phyloP scores from a whole-genome alignment of 2,888 invertebrate genomes.

The Stenurella melanura region DNA sequence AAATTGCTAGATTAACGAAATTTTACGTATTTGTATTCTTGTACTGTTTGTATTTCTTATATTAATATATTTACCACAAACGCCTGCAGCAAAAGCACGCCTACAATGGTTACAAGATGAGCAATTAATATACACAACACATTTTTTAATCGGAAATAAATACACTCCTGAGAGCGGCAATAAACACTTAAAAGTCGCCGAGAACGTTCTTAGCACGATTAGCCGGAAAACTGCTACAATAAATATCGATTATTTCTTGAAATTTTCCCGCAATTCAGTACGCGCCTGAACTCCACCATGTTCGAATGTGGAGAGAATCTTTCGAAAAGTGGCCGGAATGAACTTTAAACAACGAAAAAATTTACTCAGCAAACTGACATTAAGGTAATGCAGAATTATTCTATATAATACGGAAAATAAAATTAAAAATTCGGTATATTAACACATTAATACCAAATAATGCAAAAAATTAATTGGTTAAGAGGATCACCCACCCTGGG shows the following conservation, averaged over 20 bases:
- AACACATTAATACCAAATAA: too few species aligned
- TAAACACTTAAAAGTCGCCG: neutral
- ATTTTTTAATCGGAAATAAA: neutral
- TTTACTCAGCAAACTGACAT: neutral
- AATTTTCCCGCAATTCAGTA: slow-evolving; percentile 33
- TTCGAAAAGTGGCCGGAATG: neutral
- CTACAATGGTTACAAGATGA: neutral
- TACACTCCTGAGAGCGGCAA: neutral
- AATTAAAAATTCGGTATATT: neutral
- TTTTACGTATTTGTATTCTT: neutral
- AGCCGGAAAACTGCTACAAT: neutral
- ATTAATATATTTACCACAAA: neutral
- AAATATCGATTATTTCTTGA: slow-evolving; percentile 44
- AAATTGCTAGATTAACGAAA: too few species aligned
- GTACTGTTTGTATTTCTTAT: neutral
- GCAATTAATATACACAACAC: neutral
- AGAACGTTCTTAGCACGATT: neutral
- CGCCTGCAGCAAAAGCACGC: neutral
- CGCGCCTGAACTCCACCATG: neutral
- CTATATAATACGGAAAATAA: too few species aligned
- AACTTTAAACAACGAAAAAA: neutral
- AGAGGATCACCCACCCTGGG: too few species aligned
- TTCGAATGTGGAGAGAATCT: neutral
- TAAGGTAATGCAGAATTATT: neutral
- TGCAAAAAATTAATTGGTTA: too few species aligned